Conservation (phyloP, 2,797 vertebrate species). For the Ptychobarbus kaznakovi region DNA sequence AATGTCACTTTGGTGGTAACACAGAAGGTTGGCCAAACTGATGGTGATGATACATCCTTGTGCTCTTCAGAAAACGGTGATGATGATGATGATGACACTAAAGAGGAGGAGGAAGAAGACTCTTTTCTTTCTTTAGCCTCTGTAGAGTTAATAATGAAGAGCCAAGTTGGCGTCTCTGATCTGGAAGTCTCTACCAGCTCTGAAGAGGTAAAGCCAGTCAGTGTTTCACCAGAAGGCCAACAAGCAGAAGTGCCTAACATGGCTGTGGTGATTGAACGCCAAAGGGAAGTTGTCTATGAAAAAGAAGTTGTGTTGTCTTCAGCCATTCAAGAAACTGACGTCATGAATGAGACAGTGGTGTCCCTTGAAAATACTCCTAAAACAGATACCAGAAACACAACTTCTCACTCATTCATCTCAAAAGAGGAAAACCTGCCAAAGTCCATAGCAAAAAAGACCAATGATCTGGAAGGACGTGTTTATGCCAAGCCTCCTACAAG, state of each 20-base stretch:
- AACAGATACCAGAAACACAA: conserved; percentile 50
- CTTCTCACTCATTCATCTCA: conserved; percentile 16
- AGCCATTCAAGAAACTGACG: neutral
- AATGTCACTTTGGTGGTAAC: conserved; percentile 56
- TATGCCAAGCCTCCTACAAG: conserved; percentile 17
- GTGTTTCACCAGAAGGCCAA: conserved; percentile 11
- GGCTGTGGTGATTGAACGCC: neutral
- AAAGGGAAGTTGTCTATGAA: conserved; percentile 9
- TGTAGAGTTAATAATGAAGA: conserved; percentile 60
- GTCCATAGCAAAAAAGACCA: conserved; percentile 34
- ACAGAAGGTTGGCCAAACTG: conserved; percentile 1
- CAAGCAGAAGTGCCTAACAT: neutral
- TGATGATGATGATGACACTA: conserved; percentile 58
- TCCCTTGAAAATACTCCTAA: conserved; percentile 64
- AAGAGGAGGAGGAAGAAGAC: conserved; percentile 66
- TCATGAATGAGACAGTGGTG: neutral
- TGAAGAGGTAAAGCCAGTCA: conserved; percentile 31
- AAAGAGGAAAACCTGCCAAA: conserved; percentile 2
- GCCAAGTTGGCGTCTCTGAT: conserved; percentile 36
- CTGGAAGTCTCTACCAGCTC: conserved; percentile 44
- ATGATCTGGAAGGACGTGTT: conserved; percentile 24
- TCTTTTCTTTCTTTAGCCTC: conserved; percentile 76
- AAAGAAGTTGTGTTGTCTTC: conserved; percentile 6
- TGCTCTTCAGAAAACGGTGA: conserved; percentile 65
- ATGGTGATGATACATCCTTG: conserved; percentile 28